Evolutionary conservation across 2,113 vertebrate species (phyloP), one percentile per base, ranked within the genome.

Genomic region (Proterorhinus semilunaris): DNA sequence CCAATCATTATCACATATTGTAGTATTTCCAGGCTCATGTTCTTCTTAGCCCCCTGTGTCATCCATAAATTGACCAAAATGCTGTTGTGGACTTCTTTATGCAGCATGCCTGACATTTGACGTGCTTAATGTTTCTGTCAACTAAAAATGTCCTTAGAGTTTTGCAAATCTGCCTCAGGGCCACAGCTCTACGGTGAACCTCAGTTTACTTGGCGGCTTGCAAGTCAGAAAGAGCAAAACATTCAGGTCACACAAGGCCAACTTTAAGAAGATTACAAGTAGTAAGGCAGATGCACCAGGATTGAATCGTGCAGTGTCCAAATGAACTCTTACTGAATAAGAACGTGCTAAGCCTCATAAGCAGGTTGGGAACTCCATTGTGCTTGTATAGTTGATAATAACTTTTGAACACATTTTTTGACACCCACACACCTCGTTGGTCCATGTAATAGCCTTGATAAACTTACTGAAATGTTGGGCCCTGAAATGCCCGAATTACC

Each of bases 401-500:
- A 15, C 44, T 50, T 12, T 63, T 54, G 9, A 27, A 10, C 21
- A 50, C 27, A n/a, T 57, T 54, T 59, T 15, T n/a, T 64, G 62
- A 65, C 44, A 57, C 17, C 15, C 51, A 51, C 61, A 43, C 50
- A 10, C 10, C 5, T 45, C 36, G 10, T 57, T 16, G 15, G n/a
- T 17, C 59, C 45, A n/a, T 17, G 27, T 54, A 61, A 10, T 8
- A 52, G 45, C 50, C 53, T 54, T 50, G 17, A 36, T 57, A 57
- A 51, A 36, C 27, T 72, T 53, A 43, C 61, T 11, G 42, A 62
- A 78, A 62, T 61, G 36, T 65, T 46, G 17, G n/a, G 15, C 54
- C 72, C 71, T 71, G 85, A 78, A 82, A 80, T 75, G 48, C 10
- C 21, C 36, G 48, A 54, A 62, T 76, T 54, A 74, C 69, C 80